Base-by-base conservation (phyloP, 1,140 invertebrate genomes). In the Habropoda laboriosa region DNA sequence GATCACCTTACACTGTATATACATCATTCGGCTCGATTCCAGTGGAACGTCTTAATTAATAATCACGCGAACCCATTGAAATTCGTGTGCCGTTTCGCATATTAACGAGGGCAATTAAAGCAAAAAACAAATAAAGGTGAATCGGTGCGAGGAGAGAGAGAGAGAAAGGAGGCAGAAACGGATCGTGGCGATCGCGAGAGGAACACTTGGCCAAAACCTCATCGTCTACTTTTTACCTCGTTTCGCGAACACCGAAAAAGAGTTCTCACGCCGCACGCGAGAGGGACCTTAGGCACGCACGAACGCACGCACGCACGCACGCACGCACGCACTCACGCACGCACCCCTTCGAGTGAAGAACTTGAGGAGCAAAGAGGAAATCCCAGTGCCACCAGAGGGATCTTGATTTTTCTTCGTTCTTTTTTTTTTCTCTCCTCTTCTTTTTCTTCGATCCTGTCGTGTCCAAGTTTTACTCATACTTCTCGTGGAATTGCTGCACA, bases 211-310 rank as follows among this genome's bases (percentile, higher is more conserved):
- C 58, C 82, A 16, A n/a, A n/a, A 70, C 32, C 42, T 84, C 78
- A 30, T 80, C 77, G 66, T 86, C 82, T 81, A 84, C 83, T 85
- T 86, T 86, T 86, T 86, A 82, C 16, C 40, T 77, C 74, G 74
- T 85, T 86, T 86, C 79, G 74, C 57, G 83, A 85, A 67, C 74
- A 81, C 64, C 79, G 79, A 86, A 85, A 79, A 75, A 85, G 83
- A 85, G 80, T 86, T 85, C 85, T 86, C 83, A 85, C 85, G 76
- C 85, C 80, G 71, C 85, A 86, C 80, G 85, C 85, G 80, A 86
- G 83, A 86, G 47, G 64, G 45, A 85, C 55, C 84, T 63, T 71
- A 67, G 74, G 75, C 83, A 83, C 78, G 83, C 82, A 84, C 67
- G 60, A 60, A 83, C 71, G 80, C 60, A 71, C 45, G 79, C 60